Evolutionary conservation across 1,140 invertebrate genomes (phyloP).

Genomic region (Halesus radiatus): DNA sequence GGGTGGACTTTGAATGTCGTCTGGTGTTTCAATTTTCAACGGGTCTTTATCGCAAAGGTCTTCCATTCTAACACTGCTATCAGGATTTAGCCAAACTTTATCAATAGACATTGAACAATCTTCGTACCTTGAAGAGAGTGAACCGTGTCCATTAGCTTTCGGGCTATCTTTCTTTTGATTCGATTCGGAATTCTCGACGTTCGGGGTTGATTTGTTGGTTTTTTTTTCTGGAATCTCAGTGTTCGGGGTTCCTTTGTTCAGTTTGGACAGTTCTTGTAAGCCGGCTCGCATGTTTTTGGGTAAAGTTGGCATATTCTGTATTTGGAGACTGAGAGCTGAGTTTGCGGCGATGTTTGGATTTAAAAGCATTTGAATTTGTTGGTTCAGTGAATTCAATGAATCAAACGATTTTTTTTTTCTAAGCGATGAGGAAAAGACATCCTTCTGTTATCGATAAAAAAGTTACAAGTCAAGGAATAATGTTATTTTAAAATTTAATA

Average conservation of each 20-base stretch:
- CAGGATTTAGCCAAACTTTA: not conserved
- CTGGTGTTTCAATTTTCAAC: not conserved
- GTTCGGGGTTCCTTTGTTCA: not conserved
- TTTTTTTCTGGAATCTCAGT: no score
- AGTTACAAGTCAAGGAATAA: slow-evolving; percentile 45
- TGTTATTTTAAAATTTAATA: not conserved
- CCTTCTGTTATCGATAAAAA: slow-evolving; percentile 43
- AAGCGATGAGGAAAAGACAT: slow-evolving; percentile 27
- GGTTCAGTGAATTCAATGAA: slow-evolving; percentile 40
- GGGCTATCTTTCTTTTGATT: slow-evolving; percentile 9
- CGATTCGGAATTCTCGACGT: not conserved
- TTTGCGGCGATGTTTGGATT: slow-evolving; percentile 14
- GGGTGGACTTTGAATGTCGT: not conserved
- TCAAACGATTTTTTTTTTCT: slow-evolving; percentile 46
- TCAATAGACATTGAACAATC: not conserved
- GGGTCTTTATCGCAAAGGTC: not conserved
- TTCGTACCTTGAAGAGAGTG: not conserved
- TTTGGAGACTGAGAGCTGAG: slow-evolving; percentile 5
- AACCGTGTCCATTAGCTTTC: not conserved
- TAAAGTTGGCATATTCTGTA: slow-evolving; percentile 11
- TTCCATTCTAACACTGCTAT: slow-evolving; percentile 1
- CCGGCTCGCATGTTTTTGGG: slow-evolving; percentile 5
- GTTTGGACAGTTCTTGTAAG: slow-evolving; percentile 14
- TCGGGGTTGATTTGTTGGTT: not conserved
- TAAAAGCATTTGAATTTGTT: slow-evolving; percentile 47